Conservation (phyloP, 2,113 vertebrate species). For the Corythornis vintsioides region DNA sequence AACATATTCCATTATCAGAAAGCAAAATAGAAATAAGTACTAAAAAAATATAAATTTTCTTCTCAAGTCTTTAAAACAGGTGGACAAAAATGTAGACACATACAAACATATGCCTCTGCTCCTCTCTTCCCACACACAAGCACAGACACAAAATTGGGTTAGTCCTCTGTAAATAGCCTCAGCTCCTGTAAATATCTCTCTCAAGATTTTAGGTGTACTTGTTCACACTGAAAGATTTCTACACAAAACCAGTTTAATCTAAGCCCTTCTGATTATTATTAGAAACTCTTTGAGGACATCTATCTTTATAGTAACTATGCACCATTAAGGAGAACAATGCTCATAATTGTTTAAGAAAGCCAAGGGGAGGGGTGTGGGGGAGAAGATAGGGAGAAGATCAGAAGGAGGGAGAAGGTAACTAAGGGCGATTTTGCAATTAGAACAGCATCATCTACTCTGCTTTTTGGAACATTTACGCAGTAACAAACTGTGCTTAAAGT, state of each 20-base stretch:
- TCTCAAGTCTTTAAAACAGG: not conserved
- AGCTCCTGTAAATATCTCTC: constrained; percentile 47
- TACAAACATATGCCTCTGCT: not conserved
- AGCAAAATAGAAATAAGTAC: not conserved
- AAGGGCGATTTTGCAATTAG: constrained; percentile 36
- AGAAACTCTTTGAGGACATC: constrained; percentile 58
- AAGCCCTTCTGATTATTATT: constrained; percentile 57
- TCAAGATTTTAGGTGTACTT: constrained; percentile 29
- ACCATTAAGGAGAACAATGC: constrained; percentile 50
- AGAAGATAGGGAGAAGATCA: constrained; percentile 17
- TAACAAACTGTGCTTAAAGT: not conserved
- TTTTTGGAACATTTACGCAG: constrained; percentile 6
- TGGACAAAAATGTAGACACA: not conserved
- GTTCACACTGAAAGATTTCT: constrained; percentile 23
- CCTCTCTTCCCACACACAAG: not conserved
- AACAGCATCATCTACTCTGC: not conserved
- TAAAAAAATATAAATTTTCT: not conserved
- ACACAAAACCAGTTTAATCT: constrained; percentile 44
- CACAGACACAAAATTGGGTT: constrained; percentile 33
- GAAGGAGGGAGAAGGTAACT: constrained; percentile 27
- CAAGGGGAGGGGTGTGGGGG: not conserved
- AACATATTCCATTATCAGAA: constrained; percentile 9
- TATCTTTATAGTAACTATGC: constrained; percentile 56
- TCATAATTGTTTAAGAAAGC: constrained; percentile 52
- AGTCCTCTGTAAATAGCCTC: constrained; percentile 44